Conservation (phyloP, 1,140 invertebrate species). For the Drosophila pseudoobscura region DNA sequence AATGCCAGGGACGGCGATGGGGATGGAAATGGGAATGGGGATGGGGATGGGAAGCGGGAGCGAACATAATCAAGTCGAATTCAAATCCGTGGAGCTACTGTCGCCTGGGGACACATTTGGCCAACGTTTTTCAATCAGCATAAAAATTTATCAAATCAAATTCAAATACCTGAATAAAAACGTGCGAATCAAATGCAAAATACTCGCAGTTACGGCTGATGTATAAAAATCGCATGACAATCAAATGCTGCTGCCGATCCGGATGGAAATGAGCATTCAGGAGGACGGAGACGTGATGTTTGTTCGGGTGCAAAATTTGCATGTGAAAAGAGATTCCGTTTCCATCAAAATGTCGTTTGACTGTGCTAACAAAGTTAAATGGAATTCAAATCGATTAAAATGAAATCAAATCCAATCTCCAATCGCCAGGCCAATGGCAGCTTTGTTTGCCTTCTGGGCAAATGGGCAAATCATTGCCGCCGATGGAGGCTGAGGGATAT, state of each 20-base stretch:
- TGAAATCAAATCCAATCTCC: constrained; percentile 67
- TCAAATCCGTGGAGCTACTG: constrained; percentile 19
- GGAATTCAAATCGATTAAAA: constrained; percentile 75
- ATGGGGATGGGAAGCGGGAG: too few relatives aligned
- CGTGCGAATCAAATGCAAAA: constrained; percentile 67
- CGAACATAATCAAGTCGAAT: constrained; percentile 34
- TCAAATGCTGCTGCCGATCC: constrained; percentile 38
- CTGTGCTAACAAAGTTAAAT: constrained; percentile 33
- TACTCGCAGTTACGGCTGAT: constrained; percentile 10
- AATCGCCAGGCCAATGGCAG: constrained; percentile 66
- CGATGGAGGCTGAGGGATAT: constrained; percentile 24
- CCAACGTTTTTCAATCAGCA: constrained; percentile 80
- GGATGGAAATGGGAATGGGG: too few relatives aligned
- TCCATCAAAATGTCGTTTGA: constrained; percentile 58
- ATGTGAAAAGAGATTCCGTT: constrained; percentile 72
- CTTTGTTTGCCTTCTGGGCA: constrained; percentile 64
- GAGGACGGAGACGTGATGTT: constrained; percentile 73
- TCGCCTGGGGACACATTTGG: constrained; percentile 71
- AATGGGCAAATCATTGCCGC: constrained; percentile 50
- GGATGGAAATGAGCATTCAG: constrained; percentile 43
- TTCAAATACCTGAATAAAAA: constrained; percentile 53
- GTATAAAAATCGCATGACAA: constrained; percentile 76
- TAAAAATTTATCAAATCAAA: constrained; percentile 82
- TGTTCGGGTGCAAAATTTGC: constrained; percentile 63
- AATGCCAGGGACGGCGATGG: constrained; percentile 2